phyloP scores from a whole-genome alignment of 2,113 vertebrate genomes.

The Saimiri boliviensis region DNA sequence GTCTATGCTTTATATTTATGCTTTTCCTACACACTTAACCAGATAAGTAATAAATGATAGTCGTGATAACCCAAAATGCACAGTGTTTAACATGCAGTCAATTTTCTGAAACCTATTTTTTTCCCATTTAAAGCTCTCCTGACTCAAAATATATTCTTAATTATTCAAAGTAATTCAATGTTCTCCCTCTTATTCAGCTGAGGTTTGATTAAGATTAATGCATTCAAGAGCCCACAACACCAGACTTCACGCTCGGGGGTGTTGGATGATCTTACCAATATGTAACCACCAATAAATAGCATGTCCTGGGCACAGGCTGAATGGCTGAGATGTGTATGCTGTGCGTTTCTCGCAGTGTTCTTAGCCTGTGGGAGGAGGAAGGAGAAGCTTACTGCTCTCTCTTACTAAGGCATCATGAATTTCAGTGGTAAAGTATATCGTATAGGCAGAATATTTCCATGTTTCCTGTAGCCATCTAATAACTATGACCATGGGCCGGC shows the following conservation, averaged over 20 bases:
- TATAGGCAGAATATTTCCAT: neutral
- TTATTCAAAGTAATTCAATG: slow-evolving; percentile 35
- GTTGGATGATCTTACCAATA: neutral
- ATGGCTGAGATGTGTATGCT: neutral
- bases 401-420: neutral
- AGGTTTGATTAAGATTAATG: slow-evolving; percentile 46
- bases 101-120: slow-evolving; percentile 38
- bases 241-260: neutral
- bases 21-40: neutral
- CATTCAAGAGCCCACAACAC: slow-evolving; percentile 5
- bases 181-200: slow-evolving; percentile 32
- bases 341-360: neutral
- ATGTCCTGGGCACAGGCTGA: neutral
- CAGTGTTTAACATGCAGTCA: neutral
- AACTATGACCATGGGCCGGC: neutral
- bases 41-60: neutral
- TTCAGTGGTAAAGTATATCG: neutral
- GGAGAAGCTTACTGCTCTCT: neutral
- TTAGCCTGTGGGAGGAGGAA: neutral
- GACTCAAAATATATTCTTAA: slow-evolving; percentile 34
- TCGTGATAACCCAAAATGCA: slow-evolving; percentile 28
- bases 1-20: neutral
- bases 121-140: slow-evolving; percentile 33
- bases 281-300: neutral
- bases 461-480: neutral